These are phyloP conservation scores for Pentamera pediparva DNA, from an alignment of 53 echinoderm and acorn worm species.

Conservation along the genomic window DNA sequence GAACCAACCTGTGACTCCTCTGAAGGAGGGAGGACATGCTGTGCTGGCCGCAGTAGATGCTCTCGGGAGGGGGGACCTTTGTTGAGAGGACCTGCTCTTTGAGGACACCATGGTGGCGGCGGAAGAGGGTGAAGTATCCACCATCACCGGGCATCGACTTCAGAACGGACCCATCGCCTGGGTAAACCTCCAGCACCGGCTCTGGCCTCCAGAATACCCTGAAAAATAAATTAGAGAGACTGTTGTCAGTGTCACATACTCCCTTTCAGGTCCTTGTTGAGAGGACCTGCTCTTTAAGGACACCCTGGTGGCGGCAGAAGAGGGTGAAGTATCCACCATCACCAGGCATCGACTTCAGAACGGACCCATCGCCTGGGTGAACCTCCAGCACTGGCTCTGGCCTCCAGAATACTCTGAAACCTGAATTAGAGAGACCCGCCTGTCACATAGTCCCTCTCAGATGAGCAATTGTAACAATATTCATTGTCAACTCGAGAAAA, in stretches of 20 bases:
- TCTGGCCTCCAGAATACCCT: constrained; percentile 1
- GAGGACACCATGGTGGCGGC: neutral
- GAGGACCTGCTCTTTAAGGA: neutral
- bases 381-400: neutral
- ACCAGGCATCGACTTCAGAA: constrained; percentile 8
- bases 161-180: constrained; percentile 5
- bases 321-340: neutral
- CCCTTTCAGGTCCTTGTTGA: neutral
- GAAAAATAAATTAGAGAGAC: neutral
- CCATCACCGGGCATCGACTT: constrained; percentile 15
- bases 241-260: neutral
- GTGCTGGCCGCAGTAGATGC: neutral
- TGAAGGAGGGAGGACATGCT: neutral
- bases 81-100: neutral
- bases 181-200: neutral
- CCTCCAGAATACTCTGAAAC: neutral
- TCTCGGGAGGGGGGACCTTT: neutral
- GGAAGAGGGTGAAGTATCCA: neutral
- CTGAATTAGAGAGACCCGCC: neutral
- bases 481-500: neutral
- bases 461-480: too few relatives aligned
- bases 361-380: constrained; percentile 6
- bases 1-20: neutral
- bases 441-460: too few relatives aligned
- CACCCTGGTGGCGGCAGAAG: neutral